Evolutionary conservation across 2,113 vertebrate species (phyloP).

Genomic region (Reinhardtius hippoglossoides): DNA sequence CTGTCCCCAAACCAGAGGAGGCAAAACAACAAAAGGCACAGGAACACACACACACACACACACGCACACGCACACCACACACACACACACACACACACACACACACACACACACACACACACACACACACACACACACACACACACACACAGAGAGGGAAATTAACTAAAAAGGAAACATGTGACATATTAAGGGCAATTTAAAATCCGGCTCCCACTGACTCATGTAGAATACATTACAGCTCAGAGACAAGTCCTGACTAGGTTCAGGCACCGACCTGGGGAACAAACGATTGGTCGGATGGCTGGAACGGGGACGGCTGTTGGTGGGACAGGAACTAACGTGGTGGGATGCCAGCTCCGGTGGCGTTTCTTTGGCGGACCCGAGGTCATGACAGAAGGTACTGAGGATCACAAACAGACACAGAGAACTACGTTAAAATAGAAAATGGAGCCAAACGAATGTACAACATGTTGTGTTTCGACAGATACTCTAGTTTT

Average conservation of each 20-base stretch:
- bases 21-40: constrained; percentile 13
- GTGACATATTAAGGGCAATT: constrained; percentile 3
- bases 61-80: constrained; percentile 1
- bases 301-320: constrained; percentile 88
- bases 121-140: constrained; percentile 13
- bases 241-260: too few species aligned
- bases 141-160: constrained; percentile 7
- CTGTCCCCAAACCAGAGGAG: constrained; percentile 23
- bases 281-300: constrained; percentile 85
- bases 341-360: constrained; percentile 91
- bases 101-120: constrained; percentile 6
- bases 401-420: constrained; percentile 51
- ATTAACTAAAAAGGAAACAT: constrained; percentile 4
- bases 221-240: too few species aligned
- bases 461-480: neutral
- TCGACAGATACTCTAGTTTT: neutral
- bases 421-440: neutral
- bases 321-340: constrained; percentile 84
- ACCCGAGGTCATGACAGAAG: constrained; percentile 89
- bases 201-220: constrained; percentile 11
- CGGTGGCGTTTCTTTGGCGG: constrained; percentile 98
- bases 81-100: constrained; percentile 17
- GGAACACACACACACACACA: neutral
- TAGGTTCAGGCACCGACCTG: constrained; percentile 66
- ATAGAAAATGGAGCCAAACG: neutral